Evolutionary conservation across 1,140 invertebrate genomes (phyloP).

Genomic region (Diabrotica undecimpunctata): DNA sequence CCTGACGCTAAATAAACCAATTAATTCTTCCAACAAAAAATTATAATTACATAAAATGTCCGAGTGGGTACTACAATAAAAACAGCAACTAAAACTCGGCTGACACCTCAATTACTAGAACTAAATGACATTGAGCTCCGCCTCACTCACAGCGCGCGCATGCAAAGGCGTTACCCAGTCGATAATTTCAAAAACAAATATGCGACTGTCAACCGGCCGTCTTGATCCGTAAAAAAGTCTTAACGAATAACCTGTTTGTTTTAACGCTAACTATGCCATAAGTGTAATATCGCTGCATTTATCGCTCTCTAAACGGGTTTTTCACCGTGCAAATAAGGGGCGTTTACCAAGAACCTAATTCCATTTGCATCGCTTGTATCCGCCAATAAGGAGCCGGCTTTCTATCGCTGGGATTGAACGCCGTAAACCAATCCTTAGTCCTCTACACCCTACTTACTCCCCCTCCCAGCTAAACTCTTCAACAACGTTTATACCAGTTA

Average conservation of each 20-base stretch:
- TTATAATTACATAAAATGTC: constrained; percentile 21
- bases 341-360: constrained; percentile 26
- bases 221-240: constrained; percentile 37
- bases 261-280: constrained; percentile 40
- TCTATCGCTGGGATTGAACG: constrained; percentile 10
- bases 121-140: constrained; percentile 22
- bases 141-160: constrained; percentile 33
- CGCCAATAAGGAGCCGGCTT: constrained; percentile 27
- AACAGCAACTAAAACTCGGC: constrained; percentile 20
- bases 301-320: constrained; percentile 37
- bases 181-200: constrained; percentile 34
- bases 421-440: constrained; percentile 21
- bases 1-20: constrained; percentile 14
- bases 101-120: constrained; percentile 29
- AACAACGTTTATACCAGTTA: constrained; percentile 35
- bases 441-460: constrained; percentile 20
- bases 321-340: constrained; percentile 35
- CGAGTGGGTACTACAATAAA: constrained; percentile 20
- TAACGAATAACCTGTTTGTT: constrained; percentile 40
- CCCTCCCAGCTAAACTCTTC: constrained; percentile 20
- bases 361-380: constrained; percentile 32
- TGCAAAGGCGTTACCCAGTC: constrained; percentile 29
- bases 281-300: constrained; percentile 41
- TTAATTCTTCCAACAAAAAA: constrained; percentile 17
- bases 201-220: constrained; percentile 35